These are phyloP conservation scores for Contarinia nasturtii DNA, from an alignment of 1,140 invertebrate genomes.

Conservation along the genomic window DNA sequence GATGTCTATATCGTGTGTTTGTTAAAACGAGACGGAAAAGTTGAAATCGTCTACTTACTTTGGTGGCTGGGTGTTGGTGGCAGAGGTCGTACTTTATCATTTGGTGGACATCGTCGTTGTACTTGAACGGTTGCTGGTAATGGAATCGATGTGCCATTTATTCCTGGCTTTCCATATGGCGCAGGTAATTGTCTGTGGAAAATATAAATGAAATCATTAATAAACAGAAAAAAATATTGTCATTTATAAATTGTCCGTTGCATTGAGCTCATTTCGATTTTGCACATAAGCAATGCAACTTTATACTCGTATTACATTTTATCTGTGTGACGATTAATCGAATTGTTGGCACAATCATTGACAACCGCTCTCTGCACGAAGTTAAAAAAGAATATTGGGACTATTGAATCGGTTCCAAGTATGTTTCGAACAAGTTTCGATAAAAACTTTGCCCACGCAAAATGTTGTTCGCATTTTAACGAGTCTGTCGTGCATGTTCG, in stretches of 20 bases:
- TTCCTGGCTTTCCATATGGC: constrained; percentile 26
- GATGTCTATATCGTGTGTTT: no score
- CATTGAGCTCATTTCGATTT: not conserved
- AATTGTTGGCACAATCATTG: no score
- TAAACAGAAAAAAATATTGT: not conserved
- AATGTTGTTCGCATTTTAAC: no score
- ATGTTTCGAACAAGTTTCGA: no score
- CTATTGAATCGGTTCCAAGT: no score
- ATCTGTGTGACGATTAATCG: no score
- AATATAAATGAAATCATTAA: not conserved
- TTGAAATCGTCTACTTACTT: not conserved
- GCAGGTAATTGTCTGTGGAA: constrained; percentile 34
- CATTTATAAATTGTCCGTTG: not conserved
- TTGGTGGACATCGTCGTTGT: constrained; percentile 47
- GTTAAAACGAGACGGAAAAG: no score
- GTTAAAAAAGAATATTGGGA: no score
- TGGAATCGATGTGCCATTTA: constrained; percentile 46
- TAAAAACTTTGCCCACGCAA: no score
- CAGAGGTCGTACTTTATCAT: constrained; percentile 49
- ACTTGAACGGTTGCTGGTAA: constrained; percentile 50
- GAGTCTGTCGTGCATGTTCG: no score
- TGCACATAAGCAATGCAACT: not conserved
- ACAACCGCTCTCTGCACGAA: no score
- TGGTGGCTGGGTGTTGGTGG: constrained; percentile 35
- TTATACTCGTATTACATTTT: no score